A percentile compares a stretch with the other conserved stretches of the same genome.
phyloP scores from a whole-genome alignment of 2,888 invertebrate species.

The Celastrina argiolus region DNA sequence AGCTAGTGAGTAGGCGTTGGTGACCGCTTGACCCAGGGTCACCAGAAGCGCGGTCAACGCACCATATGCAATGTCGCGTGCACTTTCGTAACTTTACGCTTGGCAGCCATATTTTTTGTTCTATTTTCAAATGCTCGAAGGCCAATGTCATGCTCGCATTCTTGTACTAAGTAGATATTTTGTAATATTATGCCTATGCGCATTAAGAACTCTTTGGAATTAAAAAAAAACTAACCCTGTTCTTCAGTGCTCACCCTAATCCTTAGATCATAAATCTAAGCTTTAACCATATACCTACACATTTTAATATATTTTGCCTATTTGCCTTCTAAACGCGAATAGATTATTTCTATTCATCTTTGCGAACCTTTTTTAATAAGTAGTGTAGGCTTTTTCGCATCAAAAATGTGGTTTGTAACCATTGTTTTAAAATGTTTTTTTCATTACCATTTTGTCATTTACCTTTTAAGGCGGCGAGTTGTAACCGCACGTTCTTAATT shows the following conservation, averaged over 20 bases:
- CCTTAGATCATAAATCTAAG: too few relatives aligned
- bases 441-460: slow-evolving; percentile 16
- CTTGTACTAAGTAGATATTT: background rate
- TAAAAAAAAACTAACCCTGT: too few relatives aligned
- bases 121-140: background rate
- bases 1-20: slow-evolving; percentile 48
- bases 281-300: too few relatives aligned
- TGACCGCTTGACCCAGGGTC: slow-evolving; percentile 71
- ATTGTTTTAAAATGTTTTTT: slow-evolving; percentile 7
- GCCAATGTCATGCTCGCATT: slow-evolving; percentile 9
- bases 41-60: slow-evolving; percentile 61
- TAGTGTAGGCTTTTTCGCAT: background rate
- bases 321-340: too few relatives aligned
- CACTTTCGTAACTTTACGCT: slow-evolving; percentile 40
- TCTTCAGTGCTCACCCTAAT: too few relatives aligned
- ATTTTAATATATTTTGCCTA: too few relatives aligned
- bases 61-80: slow-evolving; percentile 51
- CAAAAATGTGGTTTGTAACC: slow-evolving; percentile 1
- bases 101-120: slow-evolving; percentile 39
- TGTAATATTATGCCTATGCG: background rate
- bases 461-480: background rate
- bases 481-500: slow-evolving; percentile 10
- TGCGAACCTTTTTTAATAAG: too few relatives aligned
- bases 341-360: too few relatives aligned
- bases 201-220: too few relatives aligned